Conservation (phyloP, 2,113 vertebrate species). For the Chinchilla lanigera region DNA sequence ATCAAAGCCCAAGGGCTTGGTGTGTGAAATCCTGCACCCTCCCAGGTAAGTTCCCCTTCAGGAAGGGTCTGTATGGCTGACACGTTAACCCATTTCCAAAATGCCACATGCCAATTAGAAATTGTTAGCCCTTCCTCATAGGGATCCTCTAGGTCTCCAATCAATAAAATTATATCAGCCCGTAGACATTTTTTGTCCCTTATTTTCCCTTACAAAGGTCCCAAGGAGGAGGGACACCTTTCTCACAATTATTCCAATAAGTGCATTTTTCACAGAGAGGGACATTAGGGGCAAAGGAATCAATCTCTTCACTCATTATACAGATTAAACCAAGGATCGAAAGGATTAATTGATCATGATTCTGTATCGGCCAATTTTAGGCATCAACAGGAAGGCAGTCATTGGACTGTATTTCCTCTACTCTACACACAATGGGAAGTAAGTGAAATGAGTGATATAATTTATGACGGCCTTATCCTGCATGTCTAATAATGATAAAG, state of each 20-base stretch:
- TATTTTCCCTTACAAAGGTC: neutral
- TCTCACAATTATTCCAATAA: neutral
- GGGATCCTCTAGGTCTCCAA: neutral
- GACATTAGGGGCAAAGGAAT: neutral
- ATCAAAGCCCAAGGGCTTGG: neutral
- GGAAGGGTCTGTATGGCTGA: neutral
- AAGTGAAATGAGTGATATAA: neutral
- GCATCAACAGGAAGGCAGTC: neutral
- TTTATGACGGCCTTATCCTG: neutral
- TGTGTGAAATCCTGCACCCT: neutral
- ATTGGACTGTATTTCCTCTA: neutral
- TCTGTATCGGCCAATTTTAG: neutral
- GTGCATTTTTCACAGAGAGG: too few species aligned
- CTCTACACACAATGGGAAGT: neutral
- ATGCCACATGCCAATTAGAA: neutral
- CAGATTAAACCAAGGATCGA: neutral
- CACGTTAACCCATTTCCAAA: neutral
- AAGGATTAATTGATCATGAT: neutral
- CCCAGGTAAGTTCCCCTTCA: neutral
- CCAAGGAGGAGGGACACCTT: neutral
- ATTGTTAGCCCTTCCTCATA: neutral
- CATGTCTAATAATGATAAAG: neutral
- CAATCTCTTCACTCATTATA: neutral
- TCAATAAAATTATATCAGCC: neutral
- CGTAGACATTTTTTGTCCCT: neutral